phyloP scores from a whole-genome alignment of 2,113 vertebrate genomes.

The Cepphus grylle region DNA sequence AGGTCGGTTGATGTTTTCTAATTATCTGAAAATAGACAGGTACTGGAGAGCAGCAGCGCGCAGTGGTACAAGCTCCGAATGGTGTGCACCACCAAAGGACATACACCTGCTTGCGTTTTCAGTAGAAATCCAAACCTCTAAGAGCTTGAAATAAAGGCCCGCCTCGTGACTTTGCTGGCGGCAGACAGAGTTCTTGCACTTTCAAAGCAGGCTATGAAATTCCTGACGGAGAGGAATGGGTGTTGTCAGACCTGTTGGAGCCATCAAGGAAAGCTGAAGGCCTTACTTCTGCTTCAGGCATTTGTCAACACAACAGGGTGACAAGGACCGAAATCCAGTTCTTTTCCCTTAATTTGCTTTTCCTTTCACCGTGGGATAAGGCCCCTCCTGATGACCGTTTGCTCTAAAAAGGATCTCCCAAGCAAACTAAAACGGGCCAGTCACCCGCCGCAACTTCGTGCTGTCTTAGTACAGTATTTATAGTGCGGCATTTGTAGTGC shows the following conservation, averaged over 20 bases:
- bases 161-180: not conserved
- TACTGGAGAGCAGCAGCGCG: not conserved
- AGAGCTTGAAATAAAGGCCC: not conserved
- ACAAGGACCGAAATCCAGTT: not conserved
- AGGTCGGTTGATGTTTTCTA: not conserved
- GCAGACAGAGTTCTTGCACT: not conserved
- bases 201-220: not conserved
- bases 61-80: not conserved
- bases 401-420: not conserved
- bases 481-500: not conserved
- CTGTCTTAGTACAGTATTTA: not conserved
- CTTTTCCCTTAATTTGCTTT: not conserved
- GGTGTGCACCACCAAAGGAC: not conserved
- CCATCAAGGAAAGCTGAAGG: slow-evolving; percentile 31
- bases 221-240: slow-evolving; percentile 24
- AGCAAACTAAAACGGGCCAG: not conserved
- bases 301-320: slow-evolving; percentile 16
- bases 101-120: not conserved
- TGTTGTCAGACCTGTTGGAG: slow-evolving; percentile 14
- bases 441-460: not conserved
- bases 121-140: not conserved
- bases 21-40: not conserved
- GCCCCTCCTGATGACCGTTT: not conserved
- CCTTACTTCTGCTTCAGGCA: not conserved
- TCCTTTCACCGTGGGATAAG: not conserved